Evolutionary conservation across 2,888 invertebrate species (phyloP).

Genomic region (Cantharis flavilabris): DNA sequence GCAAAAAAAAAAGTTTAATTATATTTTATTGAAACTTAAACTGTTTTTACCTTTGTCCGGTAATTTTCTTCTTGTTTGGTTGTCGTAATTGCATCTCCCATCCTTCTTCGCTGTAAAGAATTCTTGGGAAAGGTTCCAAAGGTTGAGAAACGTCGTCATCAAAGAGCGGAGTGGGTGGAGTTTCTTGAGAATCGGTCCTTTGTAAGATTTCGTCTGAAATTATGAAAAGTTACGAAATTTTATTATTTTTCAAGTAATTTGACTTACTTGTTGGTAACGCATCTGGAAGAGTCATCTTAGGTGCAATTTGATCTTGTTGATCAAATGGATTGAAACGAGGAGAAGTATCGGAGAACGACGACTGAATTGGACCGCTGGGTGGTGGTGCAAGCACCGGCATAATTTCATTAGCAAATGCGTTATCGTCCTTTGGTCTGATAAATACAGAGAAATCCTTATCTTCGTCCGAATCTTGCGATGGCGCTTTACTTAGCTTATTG

Average conservation of each 20-base stretch:
- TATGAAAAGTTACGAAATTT: not conserved
- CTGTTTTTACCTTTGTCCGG: conserved; percentile 71
- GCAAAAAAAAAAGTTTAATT: conserved; percentile 17
- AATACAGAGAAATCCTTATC: conserved; percentile 81
- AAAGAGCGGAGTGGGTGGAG: conserved; percentile 90
- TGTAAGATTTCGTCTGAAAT: conserved; percentile 43
- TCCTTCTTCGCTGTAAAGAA: conserved; percentile 76
- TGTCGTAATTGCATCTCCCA: conserved; percentile 97
- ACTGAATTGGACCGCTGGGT: conserved; percentile 61
- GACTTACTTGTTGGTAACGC: conserved; percentile 51
- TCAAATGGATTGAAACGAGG: conserved; percentile 82
- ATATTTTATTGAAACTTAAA: not conserved
- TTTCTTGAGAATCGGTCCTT: conserved; percentile 71
- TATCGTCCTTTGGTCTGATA: conserved; percentile 68
- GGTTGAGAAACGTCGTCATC: conserved; percentile 94
- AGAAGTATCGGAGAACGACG: conserved; percentile 62
- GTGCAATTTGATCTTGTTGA: conserved; percentile 58
- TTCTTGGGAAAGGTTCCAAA: conserved; percentile 87
- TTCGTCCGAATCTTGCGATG: conserved; percentile 78
- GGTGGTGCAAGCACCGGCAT: conserved; percentile 80
- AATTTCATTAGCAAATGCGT: conserved; percentile 56
- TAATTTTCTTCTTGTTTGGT: conserved; percentile 95
- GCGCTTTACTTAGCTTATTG: conserved; percentile 62
- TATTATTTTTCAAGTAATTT: not conserved
- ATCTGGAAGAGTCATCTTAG: conserved; percentile 49